Evolutionary conservation across 2,797 vertebrate species (phyloP), one percentile per base, ranked within the genome.

Genomic region (Gambusia yucatana): DNA sequence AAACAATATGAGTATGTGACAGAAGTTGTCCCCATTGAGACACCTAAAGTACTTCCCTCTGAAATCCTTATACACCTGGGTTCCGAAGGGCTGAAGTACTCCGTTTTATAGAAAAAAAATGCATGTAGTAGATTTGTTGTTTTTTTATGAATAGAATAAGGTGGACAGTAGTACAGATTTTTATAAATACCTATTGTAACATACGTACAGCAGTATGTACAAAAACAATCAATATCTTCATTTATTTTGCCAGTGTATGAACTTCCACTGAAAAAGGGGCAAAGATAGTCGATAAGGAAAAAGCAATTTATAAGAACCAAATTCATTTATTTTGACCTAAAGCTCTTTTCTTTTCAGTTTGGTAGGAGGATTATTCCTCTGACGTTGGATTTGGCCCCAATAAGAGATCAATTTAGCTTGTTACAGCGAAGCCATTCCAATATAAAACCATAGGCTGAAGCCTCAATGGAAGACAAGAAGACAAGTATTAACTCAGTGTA

Each of bases 1-100:
- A 82, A 90, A 91, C 17, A 0, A 39, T 86, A 82, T 93, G 75
- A 75, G 11, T 52, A 4, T 82, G 46, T 89, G 90, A 92, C 89
- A 90, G 89, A 92, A 70, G 72, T 71, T 69, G 41, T 91, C 84
- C 82, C 82, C 48, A 39, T 41, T 46, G 47, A 79, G 69, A 44
- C 50, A 72, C 59, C 78, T 70, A 73, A 70, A 57, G 36, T 78
- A 77, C 71, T 84, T 78, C 73, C 28, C 14, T 43, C 16, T 61
- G 16, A 69, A 82, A 33, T 72, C 74, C 25, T 69, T 28, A 57
- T 86, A 33, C 28, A 28, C 1, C 55, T 59, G 13, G 11, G 28
- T 80, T 43, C 71, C 11, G 52, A 73, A 20, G 7, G 8, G 22
- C 41, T 81, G 43, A 73, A 48, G 43, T 67, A 75, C 75, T 55